These are phyloP conservation scores for Edolisoma coerulescens DNA, from an alignment of 2,113 vertebrate genomes.

Conservation along the genomic window DNA sequence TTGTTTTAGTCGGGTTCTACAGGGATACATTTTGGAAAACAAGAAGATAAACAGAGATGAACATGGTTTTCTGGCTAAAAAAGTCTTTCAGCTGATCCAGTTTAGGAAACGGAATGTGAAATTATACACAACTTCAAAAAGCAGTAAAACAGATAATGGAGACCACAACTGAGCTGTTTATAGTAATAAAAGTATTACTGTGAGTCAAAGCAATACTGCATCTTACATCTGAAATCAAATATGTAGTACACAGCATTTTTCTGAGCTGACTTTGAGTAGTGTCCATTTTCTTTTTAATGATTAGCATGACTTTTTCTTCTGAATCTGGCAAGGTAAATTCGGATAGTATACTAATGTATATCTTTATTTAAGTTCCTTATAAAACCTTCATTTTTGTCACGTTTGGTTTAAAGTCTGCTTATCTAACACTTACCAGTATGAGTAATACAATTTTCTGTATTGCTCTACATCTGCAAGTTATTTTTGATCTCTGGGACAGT, in stretches of 20 bases:
- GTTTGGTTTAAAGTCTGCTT: neutral
- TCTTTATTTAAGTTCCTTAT: neutral
- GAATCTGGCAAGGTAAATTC: neutral
- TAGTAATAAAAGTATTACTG: neutral
- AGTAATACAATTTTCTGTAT: neutral
- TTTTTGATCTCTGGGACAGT: neutral
- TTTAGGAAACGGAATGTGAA: neutral
- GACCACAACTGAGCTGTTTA: neutral
- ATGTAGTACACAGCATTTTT: neutral
- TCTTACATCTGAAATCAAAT: neutral
- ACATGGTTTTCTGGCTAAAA: neutral
- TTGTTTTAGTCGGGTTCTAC: neutral
- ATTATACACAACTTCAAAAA: neutral
- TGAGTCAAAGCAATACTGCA: neutral
- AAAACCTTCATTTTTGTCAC: neutral
- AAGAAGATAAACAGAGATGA: neutral
- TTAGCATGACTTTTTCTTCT: neutral
- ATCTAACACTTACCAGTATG: neutral
- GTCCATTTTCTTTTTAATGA: neutral
- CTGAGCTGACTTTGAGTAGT: neutral
- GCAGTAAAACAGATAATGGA: neutral
- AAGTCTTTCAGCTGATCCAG: neutral
- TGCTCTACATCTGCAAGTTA: neutral
- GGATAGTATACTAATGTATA: neutral
- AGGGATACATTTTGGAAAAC: neutral